Evolutionary conservation across 2,113 vertebrate genomes (phyloP).

Genomic region (Leptosomus discolor): DNA sequence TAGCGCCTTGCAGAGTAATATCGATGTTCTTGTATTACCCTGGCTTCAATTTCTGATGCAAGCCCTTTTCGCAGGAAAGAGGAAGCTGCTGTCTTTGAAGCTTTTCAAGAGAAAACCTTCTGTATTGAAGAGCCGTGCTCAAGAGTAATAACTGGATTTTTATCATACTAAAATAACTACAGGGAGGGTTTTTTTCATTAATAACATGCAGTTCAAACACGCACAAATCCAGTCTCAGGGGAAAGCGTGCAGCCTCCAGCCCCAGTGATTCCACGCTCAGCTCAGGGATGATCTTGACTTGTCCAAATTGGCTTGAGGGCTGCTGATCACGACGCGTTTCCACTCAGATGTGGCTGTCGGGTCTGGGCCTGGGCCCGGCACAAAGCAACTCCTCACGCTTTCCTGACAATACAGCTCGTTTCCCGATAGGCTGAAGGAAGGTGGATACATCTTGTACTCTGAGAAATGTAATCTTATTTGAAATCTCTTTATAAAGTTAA

Average conservation of each 20-base stretch:
- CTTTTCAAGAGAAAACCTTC: background rate
- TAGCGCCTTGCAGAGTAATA: too few species aligned
- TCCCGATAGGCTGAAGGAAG: background rate
- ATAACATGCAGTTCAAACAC: background rate
- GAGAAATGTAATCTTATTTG: background rate
- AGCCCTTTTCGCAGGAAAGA: background rate
- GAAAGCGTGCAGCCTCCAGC: background rate
- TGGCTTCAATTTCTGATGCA: background rate
- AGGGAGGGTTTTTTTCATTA: background rate
- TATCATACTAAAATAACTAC: background rate
- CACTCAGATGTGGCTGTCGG: background rate
- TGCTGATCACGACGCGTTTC: accelerated
- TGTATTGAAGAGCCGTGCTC: accelerated
- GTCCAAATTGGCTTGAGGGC: background rate
- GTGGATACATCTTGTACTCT: background rate
- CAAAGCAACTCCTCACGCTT: background rate
- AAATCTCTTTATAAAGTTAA: constrained; percentile 36
- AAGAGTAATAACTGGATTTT: constrained; percentile 8
- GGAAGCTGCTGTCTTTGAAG: background rate
- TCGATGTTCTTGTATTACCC: background rate
- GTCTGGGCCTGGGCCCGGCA: background rate
- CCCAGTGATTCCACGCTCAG: background rate
- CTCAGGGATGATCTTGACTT: background rate
- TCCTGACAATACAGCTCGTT: background rate
- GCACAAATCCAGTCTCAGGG: background rate